Evolutionary conservation across 2,113 vertebrate genomes (phyloP).

Genomic region (Sprattus sprattus): DNA sequence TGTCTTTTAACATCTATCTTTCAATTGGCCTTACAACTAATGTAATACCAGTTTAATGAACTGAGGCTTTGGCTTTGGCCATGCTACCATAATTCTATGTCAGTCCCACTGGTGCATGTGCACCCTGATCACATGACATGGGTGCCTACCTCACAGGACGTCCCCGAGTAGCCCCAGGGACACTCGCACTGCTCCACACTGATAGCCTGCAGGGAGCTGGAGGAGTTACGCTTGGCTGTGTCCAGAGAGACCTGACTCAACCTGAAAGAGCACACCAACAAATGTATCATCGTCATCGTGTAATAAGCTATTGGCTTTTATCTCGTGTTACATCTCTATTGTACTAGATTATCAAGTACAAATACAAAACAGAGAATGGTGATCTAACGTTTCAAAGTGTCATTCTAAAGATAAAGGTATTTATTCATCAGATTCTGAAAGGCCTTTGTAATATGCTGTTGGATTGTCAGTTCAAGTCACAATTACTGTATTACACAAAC

Average conservation of each 20-base stretch:
- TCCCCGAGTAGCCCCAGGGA: constrained; percentile 85
- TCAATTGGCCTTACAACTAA: neutral
- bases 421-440: too few relatives aligned
- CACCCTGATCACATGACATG: neutral
- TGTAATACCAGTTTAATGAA: neutral
- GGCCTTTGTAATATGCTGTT: neutral
- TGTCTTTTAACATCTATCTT: neutral
- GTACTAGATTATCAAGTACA: neutral
- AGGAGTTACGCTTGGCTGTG: constrained; percentile 67
- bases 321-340: neutral
- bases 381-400: too few relatives aligned
- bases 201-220: constrained; percentile 63
- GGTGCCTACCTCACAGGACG: constrained; percentile 90
- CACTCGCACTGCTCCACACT: constrained; percentile 90
- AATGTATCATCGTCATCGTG: neutral
- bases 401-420: too few relatives aligned
- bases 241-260: constrained; percentile 81
- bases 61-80: neutral
- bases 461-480: neutral
- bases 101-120: neutral
- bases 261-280: constrained; percentile 59
- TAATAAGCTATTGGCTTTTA: neutral
- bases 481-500: neutral
- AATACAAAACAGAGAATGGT: neutral
- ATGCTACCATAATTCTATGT: neutral